A percentile compares a stretch with the other conserved stretches of the same genome.
These are phyloP conservation scores for Ophioderma brevispina DNA, from an alignment of 35 echinoderm and acorn worm genomes.

Conservation along the genomic window DNA sequence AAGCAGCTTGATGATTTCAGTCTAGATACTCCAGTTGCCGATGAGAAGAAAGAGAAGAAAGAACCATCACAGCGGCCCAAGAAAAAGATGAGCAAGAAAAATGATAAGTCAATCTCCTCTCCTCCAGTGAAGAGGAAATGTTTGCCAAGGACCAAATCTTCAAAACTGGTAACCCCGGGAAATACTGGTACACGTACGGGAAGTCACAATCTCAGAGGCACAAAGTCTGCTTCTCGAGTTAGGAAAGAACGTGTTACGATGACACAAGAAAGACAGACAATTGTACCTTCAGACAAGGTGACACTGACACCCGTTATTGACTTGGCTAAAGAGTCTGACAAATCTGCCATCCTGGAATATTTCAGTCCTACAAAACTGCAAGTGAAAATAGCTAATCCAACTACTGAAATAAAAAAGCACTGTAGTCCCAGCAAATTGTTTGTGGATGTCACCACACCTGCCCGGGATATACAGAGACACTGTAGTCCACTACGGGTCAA, in stretches of 20 bases:
- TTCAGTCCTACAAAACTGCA: background rate
- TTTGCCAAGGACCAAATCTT: background rate
- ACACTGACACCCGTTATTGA: background rate
- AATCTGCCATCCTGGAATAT: background rate
- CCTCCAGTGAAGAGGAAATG: background rate
- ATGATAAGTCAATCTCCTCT: background rate
- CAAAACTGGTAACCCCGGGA: background rate
- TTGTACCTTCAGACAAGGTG: background rate
- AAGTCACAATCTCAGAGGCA: background rate
- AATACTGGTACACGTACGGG: too few species aligned
- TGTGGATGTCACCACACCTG: background rate
- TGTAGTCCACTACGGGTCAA: background rate
- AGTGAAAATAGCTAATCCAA: background rate
- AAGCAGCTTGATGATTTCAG: background rate
- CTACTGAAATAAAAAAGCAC: background rate
- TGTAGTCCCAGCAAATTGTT: background rate
- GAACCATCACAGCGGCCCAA: background rate
- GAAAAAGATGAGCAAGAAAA: background rate
- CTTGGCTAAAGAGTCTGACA: background rate
- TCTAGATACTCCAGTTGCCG: background rate
- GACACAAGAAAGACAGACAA: background rate
- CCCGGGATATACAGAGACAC: background rate
- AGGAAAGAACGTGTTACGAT: background rate
- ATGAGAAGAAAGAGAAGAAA: background rate
- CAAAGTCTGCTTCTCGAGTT: background rate